Conservation (phyloP, 2,888 invertebrate species). For the Ophraella communa region DNA sequence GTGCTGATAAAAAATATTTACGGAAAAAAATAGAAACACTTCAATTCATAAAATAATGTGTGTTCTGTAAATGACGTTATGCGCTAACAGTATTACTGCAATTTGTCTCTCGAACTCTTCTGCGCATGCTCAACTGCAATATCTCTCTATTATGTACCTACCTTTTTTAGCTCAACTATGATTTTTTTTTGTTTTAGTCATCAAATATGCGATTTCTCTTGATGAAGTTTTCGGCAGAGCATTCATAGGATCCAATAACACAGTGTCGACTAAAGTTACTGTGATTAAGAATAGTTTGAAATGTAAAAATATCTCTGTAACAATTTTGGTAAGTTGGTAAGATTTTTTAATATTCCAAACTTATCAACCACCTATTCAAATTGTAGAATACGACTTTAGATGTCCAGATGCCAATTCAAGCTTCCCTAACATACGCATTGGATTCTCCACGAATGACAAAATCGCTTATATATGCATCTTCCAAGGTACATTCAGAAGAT, state of each 20-base stretch:
- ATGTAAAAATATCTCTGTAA: slow-evolving; percentile 24
- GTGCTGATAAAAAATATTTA: no score
- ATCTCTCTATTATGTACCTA: no score
- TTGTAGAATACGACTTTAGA: slow-evolving; percentile 19
- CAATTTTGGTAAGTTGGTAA: slow-evolving; percentile 21
- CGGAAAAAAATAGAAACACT: no score
- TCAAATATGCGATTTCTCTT: slow-evolving; percentile 22
- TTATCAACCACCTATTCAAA: not conserved
- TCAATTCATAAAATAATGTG: no score
- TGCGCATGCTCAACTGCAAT: no score
- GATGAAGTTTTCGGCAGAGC: slow-evolving; percentile 22
- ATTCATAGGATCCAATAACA: slow-evolving; percentile 1
- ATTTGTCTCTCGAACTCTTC: no score
- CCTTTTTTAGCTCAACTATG: no score
- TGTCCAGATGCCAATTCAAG: slow-evolving; percentile 19
- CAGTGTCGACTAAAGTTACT: slow-evolving; percentile 8
- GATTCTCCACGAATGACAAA: slow-evolving; percentile 5
- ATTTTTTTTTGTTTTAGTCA: slow-evolving; percentile 23
- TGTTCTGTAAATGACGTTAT: no score
- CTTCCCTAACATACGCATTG: slow-evolving; percentile 25
- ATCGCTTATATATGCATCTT: slow-evolving; percentile 18
- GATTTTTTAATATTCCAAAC: not conserved
- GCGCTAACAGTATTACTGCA: no score
- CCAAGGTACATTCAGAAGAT: slow-evolving; percentile 3
- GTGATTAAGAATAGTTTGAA: not conserved